Evolutionary conservation across 2,888 invertebrate species (phyloP), one percentile per base, ranked within the genome.

Genomic region (Eueremaeus valkanovi): DNA sequence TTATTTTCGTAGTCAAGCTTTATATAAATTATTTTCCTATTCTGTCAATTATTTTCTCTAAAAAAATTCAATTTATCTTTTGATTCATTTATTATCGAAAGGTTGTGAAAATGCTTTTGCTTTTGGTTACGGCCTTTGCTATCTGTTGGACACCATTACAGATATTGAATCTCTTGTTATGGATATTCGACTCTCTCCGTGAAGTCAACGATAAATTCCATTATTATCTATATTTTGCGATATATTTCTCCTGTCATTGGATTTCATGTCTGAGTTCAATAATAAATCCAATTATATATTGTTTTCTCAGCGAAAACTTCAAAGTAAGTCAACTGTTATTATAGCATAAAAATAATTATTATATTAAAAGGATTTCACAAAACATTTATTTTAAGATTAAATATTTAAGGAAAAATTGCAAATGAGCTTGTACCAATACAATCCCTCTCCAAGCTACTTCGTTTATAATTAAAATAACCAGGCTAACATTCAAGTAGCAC

Each of bases 91-190:
- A n/a, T n/a, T n/a, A n/a, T n/a, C 81, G 81, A 13, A 84, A 87
- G 87, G 86, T 87, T 85, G 85, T 87, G 79, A 86, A 86, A 81
- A 87, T 87, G 87, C 86, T 86, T 84, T 84, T 87, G 70, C 84
- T 84, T 1, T 85, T 87, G 58, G 86, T 87, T n/a, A 81, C 85
- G 3, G 85, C 86, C 55, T 87, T 86, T 82, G 86, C 86, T 0
- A 79, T 87, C 3, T 86, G 86, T 78, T 87, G 87, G 87, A 82
- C 86, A 8, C 87, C 87, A 0, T 82, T 86, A 77, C 85, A 85
- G 80, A 78, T 73, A 18, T 72, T 78, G 6, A 78, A 78, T 21
- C 77, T 79, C 1, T 73, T 77, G 27, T 76, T 74, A 36, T 74
- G 74, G 74, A 49, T 74, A 3, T 66, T 74, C 24, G 70, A 70